These are phyloP conservation scores for Cyclophora punctaria DNA, from an alignment of 2,888 invertebrate genomes.

Conservation along the genomic window DNA sequence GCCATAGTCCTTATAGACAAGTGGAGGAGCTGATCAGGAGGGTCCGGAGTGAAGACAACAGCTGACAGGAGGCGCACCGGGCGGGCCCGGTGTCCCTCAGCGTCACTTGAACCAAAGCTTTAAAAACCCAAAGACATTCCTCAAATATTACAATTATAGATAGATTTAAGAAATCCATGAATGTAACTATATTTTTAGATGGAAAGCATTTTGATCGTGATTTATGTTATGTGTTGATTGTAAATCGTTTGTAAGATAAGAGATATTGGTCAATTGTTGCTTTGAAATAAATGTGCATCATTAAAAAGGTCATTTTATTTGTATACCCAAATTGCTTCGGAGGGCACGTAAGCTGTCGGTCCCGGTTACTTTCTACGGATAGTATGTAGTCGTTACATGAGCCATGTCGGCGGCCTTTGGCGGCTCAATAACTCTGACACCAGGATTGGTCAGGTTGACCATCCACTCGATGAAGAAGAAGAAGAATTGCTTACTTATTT, in stretches of 20 bases:
- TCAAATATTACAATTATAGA: conserved; percentile 4
- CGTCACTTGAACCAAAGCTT: conserved; percentile 26
- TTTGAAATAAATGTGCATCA: conserved; percentile 21
- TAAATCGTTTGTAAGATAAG: conserved; percentile 5
- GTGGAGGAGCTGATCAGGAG: conserved; percentile 61
- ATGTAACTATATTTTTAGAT: conserved; percentile 19
- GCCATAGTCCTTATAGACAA: conserved; percentile 61
- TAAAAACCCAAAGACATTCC: conserved; percentile 24
- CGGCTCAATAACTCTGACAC: too few relatives aligned
- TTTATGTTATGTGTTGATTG: conserved; percentile 29
- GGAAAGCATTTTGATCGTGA: conserved; percentile 20
- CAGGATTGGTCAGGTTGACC: too few relatives aligned
- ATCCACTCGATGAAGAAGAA: too few relatives aligned
- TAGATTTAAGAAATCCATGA: conserved; percentile 1
- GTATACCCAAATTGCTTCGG: too few relatives aligned
- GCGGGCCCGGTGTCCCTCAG: conserved; percentile 45
- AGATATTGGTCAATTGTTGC: conserved; percentile 34
- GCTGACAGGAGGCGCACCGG: conserved; percentile 69
- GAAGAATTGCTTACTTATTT: too few relatives aligned
- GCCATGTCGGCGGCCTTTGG: too few relatives aligned
- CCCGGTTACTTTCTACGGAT: too few relatives aligned
- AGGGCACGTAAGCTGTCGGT: too few relatives aligned
- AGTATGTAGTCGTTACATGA: too few relatives aligned
- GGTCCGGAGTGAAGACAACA: conserved; percentile 59
- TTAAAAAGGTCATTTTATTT: background rate